A percentile compares a stretch with the other conserved stretches of the same genome.
These are phyloP conservation scores for Scatophagus argus DNA, from an alignment of 2,113 vertebrate species.

Conservation along the genomic window DNA sequence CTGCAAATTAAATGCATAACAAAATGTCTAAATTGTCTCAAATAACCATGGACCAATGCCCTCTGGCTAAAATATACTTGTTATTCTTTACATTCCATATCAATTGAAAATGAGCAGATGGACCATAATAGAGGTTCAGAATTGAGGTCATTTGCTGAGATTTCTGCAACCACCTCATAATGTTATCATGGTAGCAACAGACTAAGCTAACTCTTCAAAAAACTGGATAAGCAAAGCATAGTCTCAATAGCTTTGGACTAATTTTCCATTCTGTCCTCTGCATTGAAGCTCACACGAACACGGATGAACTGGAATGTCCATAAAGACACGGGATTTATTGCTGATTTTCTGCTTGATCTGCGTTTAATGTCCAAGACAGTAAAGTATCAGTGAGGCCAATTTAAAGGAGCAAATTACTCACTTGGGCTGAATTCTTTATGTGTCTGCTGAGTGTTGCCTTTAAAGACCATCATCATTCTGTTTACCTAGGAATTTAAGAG, in stretches of 20 bases:
- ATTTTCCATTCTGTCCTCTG: slow-evolving; percentile 41
- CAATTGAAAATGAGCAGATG: slow-evolving; percentile 19
- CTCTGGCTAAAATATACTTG: background rate
- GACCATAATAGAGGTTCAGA: background rate
- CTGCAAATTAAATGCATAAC: slow-evolving; percentile 45
- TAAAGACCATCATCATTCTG: slow-evolving; percentile 71
- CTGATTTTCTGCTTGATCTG: slow-evolving; percentile 75
- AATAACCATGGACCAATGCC: slow-evolving; percentile 15
- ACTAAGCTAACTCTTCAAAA: slow-evolving; percentile 40
- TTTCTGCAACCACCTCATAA: background rate
- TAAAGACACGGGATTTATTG: slow-evolving; percentile 71
- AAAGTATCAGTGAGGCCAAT: slow-evolving; percentile 62
- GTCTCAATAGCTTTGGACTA: slow-evolving; percentile 51
- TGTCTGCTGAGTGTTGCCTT: slow-evolving; percentile 75
- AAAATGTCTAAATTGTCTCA: slow-evolving; percentile 53
- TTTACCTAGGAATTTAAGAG: slow-evolving; percentile 54
- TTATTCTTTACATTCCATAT: slow-evolving; percentile 20
- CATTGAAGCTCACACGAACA: slow-evolving; percentile 39
- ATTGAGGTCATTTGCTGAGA: slow-evolving; percentile 36
- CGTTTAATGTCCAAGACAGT: slow-evolving; percentile 65
- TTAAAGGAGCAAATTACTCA: slow-evolving; percentile 68
- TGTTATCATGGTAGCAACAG: slow-evolving; percentile 5
- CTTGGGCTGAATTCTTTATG: slow-evolving; percentile 68
- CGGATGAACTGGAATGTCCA: slow-evolving; percentile 48
- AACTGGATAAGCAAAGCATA: slow-evolving; percentile 28